Base-by-base conservation (phyloP, 2,113 vertebrate species). In the Grantiella picta region DNA sequence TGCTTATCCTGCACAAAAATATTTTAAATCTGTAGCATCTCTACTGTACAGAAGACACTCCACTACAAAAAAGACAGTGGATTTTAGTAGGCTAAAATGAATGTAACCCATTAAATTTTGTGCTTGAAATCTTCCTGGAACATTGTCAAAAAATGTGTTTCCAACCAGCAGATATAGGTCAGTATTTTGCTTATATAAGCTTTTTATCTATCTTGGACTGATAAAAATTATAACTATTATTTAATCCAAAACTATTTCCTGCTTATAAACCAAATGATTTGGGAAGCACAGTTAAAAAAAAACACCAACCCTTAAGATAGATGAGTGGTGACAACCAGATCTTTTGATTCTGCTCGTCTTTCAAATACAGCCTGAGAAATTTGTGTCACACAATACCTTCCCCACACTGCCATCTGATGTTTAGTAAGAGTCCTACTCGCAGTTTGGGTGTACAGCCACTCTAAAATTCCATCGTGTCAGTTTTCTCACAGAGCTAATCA, bases 371-470 rank as follows among this genome's bases (percentile, higher is more conserved):
- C 3, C 61, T 13, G 77, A 73, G 71, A 52, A 53, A 47, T 60
- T 8, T 8, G 5, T 47, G 65, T 65, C 79, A 54, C 44, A 42
- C 71, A 57, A 40, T 66, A 21, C 65, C 73, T 94, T 95, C 91
- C 76, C 89, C 95, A 93, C 70, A 94, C 45, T 0, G 89, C 92
- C 95, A 95, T 28, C 96, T 96, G 88, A 89, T 63, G 96, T 72
- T 79, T 61, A 57, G 5, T 15, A 29, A 16, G 63, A 76, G 68
- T 63, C 63, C 57, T 75, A 24, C 90, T 36, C 6, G 0, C 11
- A 24, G 3, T 36, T 33, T 38, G 29, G 33, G 29, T 44, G n/a
- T 27, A 9, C 15, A 7, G 60, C 24, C 10, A 7, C 50, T 36
- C 42, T 63, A 5, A 61, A 13, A 61, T 54, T 49, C 17, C 21